Percentiles rank a stretch among this genome's conserved stretches.
These are phyloP conservation scores for Eupithecia tripunctaria DNA, from an alignment of 2,888 invertebrate species.

Conservation along the genomic window DNA sequence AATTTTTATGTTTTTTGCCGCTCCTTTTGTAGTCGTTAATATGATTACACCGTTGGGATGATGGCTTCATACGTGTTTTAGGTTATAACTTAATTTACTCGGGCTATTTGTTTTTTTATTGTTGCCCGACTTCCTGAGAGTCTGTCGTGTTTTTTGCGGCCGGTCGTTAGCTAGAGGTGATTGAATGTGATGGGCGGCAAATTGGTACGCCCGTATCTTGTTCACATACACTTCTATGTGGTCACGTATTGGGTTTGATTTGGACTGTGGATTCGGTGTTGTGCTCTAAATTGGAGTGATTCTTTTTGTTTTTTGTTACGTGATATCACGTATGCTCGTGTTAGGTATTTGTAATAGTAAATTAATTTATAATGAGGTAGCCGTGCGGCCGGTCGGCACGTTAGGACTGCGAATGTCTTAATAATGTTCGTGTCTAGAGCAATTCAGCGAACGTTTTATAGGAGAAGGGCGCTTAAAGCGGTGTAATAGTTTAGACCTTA, in stretches of 20 bases:
- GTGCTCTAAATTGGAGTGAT: constrained; percentile 65
- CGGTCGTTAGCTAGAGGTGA: constrained; percentile 80
- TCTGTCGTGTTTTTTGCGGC: constrained; percentile 79
- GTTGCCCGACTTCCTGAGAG: constrained; percentile 82
- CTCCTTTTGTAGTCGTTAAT: constrained; percentile 85
- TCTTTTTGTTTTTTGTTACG: constrained; percentile 45
- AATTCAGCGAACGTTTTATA: constrained; percentile 44
- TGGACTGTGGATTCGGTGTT: constrained; percentile 55
- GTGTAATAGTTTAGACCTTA: constrained; percentile 16
- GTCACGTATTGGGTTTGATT: constrained; percentile 67
- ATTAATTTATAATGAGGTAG: constrained; percentile 71
- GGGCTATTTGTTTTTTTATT: constrained; percentile 83
- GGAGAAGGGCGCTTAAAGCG: constrained; percentile 27
- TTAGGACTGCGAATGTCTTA: constrained; percentile 57
- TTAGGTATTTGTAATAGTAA: constrained; percentile 57
- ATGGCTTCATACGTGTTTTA: constrained; percentile 85
- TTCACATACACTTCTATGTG: constrained; percentile 43
- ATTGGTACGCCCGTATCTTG: constrained; percentile 61
- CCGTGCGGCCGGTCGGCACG: constrained; percentile 50
- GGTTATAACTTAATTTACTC: constrained; percentile 85
- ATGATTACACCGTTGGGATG: constrained; percentile 84
- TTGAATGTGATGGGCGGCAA: constrained; percentile 81
- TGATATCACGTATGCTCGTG: constrained; percentile 51
- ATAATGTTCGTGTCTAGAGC: constrained; percentile 48
- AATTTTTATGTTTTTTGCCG: constrained; percentile 83